phyloP scores from a whole-genome alignment of 2,888 invertebrate genomes.

The Amorpha juglandis region DNA sequence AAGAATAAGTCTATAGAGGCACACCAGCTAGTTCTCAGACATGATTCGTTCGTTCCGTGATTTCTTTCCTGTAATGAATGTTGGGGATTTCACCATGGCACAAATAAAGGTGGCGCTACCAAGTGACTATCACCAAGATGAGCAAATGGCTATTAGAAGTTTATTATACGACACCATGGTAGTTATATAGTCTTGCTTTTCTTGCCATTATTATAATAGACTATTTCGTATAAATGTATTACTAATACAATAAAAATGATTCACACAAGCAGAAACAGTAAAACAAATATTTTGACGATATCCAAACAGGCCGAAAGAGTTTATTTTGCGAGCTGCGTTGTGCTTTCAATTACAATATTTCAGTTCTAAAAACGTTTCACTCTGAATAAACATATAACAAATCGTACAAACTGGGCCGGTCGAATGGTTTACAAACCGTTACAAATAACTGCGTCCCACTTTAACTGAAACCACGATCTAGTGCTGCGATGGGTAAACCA shows the following conservation, averaged over 20 bases:
- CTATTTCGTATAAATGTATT: too few species aligned
- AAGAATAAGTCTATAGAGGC: too few species aligned
- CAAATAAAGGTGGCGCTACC: too few species aligned
- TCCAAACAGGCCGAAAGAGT: conserved; percentile 11
- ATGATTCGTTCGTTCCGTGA: too few species aligned
- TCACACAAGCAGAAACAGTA: not conserved
- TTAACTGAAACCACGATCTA: not conserved
- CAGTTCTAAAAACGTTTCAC: conserved; percentile 27
- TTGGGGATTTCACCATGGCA: too few species aligned
- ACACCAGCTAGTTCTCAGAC: too few species aligned
- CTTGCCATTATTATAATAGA: too few species aligned
- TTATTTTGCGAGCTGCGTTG: conserved; percentile 12
- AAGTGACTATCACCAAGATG: too few species aligned
- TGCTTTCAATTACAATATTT: conserved; percentile 27
- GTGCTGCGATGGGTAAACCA: not conserved
- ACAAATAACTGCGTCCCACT: conserved; percentile 27
- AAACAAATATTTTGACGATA: conserved; percentile 13
- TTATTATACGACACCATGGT: too few species aligned
- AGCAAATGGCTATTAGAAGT: too few species aligned
- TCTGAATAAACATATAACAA: conserved; percentile 25
- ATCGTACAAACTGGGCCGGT: conserved; percentile 29
- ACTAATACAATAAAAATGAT: not conserved
- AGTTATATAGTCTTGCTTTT: too few species aligned
- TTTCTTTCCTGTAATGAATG: too few species aligned
- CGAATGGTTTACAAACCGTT: conserved; percentile 18